Evolutionary conservation across 2,888 invertebrate genomes (phyloP).

Genomic region (Anthoptus insignis): DNA sequence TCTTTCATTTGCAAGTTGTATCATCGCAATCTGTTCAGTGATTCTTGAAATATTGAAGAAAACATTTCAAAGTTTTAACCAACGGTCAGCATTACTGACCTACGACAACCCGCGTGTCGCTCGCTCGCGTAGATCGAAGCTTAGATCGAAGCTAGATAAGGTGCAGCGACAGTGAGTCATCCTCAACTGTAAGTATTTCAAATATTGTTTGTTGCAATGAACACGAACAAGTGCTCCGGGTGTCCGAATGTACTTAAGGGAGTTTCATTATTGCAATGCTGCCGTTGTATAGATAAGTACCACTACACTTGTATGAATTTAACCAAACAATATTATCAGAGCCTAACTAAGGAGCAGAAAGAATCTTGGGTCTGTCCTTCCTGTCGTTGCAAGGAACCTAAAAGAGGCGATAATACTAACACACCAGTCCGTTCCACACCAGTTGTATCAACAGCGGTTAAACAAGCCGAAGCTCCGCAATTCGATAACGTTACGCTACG

Average conservation of each 20-base stretch:
- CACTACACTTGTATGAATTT: conserved; percentile 20
- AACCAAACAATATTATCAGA: conserved; percentile 3
- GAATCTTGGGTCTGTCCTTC: conserved; percentile 12
- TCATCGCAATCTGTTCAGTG: conserved; percentile 13
- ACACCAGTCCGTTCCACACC: no score
- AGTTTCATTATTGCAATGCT: conserved; percentile 8
- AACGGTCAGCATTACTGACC: neutral
- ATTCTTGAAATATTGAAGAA: conserved; percentile 7
- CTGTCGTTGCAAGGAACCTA: neutral
- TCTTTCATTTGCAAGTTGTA: no score
- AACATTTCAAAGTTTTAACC: conserved; percentile 12
- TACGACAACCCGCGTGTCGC: neutral
- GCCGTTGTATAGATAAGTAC: conserved; percentile 18
- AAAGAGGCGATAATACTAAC: no score
- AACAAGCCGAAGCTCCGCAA: no score
- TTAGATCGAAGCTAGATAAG: no score
- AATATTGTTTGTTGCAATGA: neutral
- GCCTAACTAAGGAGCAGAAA: conserved; percentile 3
- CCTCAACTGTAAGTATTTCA: no score
- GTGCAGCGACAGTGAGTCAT: no score
- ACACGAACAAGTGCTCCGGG: neutral
- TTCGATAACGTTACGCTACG: no score
- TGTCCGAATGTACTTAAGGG: conserved; percentile 17
- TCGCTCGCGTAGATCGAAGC: neutral
- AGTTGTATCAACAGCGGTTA: no score